Base-by-base conservation (phyloP, 1,140 invertebrate genomes). In the Arion vulgaris region DNA sequence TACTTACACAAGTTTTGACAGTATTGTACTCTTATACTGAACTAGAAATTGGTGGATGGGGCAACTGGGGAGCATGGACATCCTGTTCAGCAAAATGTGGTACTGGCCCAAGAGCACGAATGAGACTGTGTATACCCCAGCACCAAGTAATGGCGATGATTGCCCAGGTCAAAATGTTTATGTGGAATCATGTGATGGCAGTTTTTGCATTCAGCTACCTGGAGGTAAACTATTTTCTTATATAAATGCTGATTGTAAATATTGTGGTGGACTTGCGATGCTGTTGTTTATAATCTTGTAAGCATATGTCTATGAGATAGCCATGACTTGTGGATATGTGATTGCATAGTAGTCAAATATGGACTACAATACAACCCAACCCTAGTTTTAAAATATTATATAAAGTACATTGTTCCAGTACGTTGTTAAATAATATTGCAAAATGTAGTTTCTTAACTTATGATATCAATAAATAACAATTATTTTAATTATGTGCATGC, bases 91-190 rank as follows among this genome's bases (percentile, higher is more conserved):
- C 86, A 2, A 83, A 85, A 2, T 92, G 91, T 82, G 90, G 89
- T 26, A 49, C 57, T 11, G 91, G 91, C 0, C 85, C 87, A 38
- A 80, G 83, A 51, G 86, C 77, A 28, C 82, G 90, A 4, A 74
- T 80, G 15, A 82, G 90, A n/a, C 80, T 80, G 15, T 92, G 91
- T 77, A 84, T 45, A 86, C 87, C 23, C 91, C 91, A 0, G 41
- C 79, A n/a, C 89, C 91, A 5, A 41, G 62, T 1, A 72, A 85
- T 38, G 89, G 89, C 34, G 68, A 93, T 9, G 94, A 95, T n/a
- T 96, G 96, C 87, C 87, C 91, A 0, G 96, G 96, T 7, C 23
- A 41, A 5, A 69, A n/a, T 34, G 36, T 83, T 19, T 39, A 86
- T 5, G 82, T 77, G 15, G 74, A 53, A 19, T 62, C 78, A 34